These are phyloP conservation scores for Bombus superbus DNA, from an alignment of 1,140 invertebrate genomes.

Conservation along the genomic window DNA sequence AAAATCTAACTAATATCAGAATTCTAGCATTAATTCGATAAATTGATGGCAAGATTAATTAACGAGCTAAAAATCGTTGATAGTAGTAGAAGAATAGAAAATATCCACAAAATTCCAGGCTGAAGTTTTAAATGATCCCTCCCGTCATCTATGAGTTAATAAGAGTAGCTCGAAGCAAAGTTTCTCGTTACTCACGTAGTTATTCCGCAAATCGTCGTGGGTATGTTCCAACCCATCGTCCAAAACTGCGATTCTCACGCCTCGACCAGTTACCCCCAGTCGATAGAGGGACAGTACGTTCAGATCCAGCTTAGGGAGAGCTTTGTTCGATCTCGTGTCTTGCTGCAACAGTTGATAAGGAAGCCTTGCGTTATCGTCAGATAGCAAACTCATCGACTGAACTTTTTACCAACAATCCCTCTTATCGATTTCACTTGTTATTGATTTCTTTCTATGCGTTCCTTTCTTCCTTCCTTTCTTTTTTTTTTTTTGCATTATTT, in stretches of 20 bases:
- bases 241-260: constrained; percentile 91
- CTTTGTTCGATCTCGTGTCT: constrained; percentile 76
- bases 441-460: neutral
- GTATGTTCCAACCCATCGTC: constrained; percentile 94
- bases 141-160: constrained; percentile 33
- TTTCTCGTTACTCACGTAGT: constrained; percentile 87
- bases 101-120: too few species aligned
- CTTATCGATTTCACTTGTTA: constrained; percentile 1
- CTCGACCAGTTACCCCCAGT: constrained; percentile 90
- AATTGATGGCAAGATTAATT: too few species aligned
- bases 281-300: constrained; percentile 91
- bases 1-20: neutral
- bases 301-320: constrained; percentile 88
- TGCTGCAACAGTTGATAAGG: constrained; percentile 65
- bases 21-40: neutral
- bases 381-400: constrained; percentile 19
- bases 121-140: neutral
- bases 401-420: neutral
- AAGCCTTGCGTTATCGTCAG: constrained; percentile 21
- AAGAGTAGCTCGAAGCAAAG: constrained; percentile 9
- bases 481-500: neutral
- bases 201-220: constrained; percentile 90
- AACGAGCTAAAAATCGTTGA: too few species aligned
- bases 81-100: too few species aligned
- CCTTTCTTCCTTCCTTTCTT: too few species aligned